Base-by-base conservation (phyloP, 1,140 invertebrate species). In the Caenorhabditis tropicalis region DNA sequence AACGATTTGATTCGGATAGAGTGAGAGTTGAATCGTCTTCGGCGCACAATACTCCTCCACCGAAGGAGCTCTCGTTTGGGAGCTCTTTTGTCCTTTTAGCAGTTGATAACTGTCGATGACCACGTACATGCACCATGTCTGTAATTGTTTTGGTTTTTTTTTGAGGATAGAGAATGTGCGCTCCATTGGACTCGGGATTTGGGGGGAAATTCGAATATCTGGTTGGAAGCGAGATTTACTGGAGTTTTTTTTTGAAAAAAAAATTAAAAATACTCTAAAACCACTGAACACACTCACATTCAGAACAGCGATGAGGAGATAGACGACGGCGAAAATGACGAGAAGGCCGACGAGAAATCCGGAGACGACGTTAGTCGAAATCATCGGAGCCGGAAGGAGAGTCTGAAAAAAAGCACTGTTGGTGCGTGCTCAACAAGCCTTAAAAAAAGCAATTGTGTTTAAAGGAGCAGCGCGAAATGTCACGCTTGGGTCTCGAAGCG, bases 61-160 rank as follows among this genome's bases (percentile, higher is more conserved):
- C 0, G 65, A 74, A 10, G 65, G 65, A 46, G 65, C n/a, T 12
- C 65, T 19, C 4, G 65, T 21, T 46, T 74, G 65, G 7, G n/a
- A 24, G n/a, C n/a, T n/a, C 15, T 74, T 74, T 46, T 74, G 65
- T 2, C n/a, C 19, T 24, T 74, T 74, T n/a, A 74, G 15, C 12
- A 74, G 65, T 46, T 74, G 65, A 43, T 74, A 74, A 21, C 65
- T 74, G n/a, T 74, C 65, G 65, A 74, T 74, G 21, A 74, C 36
- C 6, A 74, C 65, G 36, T 74, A 74, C 65, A 74, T 74, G 65
- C 65, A 74, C 65, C 65, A 74, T 31, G 65, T 74, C 65, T 74
- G n/a, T n/a, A n/a, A n/a, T n/a, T n/a, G n/a, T n/a, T n/a, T n/a
- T n/a, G n/a, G n/a, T n/a, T n/a, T n/a, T n/a, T n/a, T n/a, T n/a